Evolutionary conservation across 2,113 vertebrate genomes (phyloP).

Genomic region (Gyps fulvus): DNA sequence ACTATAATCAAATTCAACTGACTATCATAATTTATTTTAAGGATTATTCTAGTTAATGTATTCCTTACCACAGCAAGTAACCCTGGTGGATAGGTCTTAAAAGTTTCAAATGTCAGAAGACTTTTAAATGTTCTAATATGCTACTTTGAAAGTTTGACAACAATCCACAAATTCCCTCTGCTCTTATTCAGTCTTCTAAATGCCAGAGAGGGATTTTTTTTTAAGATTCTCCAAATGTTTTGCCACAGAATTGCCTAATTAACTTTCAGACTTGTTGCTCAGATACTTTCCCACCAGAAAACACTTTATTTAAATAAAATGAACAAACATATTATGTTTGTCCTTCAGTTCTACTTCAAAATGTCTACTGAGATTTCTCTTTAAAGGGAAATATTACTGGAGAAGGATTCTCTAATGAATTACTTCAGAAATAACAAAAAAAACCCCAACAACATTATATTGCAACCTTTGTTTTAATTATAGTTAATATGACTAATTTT

Average conservation of each 20-base stretch:
- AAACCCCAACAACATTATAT: neutral
- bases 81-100: conserved; percentile 47
- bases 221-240: conserved; percentile 37
- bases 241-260: conserved; percentile 13
- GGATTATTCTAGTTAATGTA: conserved; percentile 57
- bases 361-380: neutral
- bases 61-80: conserved; percentile 37
- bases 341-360: conserved; percentile 16
- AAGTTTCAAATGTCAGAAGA: conserved; percentile 61
- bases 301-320: conserved; percentile 28
- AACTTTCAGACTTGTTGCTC: conserved; percentile 22
- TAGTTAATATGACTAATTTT: neutral
- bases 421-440: no score
- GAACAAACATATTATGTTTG: neutral
- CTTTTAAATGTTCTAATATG: conserved; percentile 27
- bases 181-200: conserved; percentile 14
- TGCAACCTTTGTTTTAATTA: neutral
- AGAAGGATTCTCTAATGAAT: neutral
- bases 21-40: conserved; percentile 52
- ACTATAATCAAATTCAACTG: conserved; percentile 31
- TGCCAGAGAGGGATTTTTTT: neutral
- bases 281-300: conserved; percentile 20
- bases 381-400: neutral
- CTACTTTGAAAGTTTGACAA: conserved; percentile 38
- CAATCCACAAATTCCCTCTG: conserved; percentile 24